phyloP scores from a whole-genome alignment of 2,888 invertebrate genomes.

The Cetonia aurata region DNA sequence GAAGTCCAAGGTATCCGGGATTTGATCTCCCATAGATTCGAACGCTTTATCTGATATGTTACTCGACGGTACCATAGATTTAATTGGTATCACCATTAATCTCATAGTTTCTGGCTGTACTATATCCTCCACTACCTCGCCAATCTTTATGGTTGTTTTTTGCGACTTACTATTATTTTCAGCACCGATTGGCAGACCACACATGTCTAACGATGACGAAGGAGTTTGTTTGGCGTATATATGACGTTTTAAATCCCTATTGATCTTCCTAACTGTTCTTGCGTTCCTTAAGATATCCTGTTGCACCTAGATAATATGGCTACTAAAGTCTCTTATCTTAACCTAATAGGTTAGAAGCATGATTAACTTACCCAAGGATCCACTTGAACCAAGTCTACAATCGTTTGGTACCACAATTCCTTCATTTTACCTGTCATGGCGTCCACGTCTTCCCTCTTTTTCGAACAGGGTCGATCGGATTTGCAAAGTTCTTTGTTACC shows the following conservation, averaged over 20 bases:
- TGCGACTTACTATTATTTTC: slow-evolving; percentile 33
- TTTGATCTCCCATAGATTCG: slow-evolving; percentile 64
- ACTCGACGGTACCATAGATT: slow-evolving; percentile 56
- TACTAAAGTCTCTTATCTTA: background rate
- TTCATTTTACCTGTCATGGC: slow-evolving; percentile 58
- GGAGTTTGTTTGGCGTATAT: slow-evolving; percentile 1
- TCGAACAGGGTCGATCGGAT: slow-evolving; percentile 60
- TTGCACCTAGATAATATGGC: slow-evolving; percentile 9
- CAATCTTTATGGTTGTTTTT: slow-evolving; percentile 53
- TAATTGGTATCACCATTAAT: slow-evolving; percentile 61
- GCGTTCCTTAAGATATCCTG: slow-evolving; percentile 8
- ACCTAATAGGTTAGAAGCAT: too few species aligned
- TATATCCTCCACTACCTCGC: slow-evolving; percentile 59
- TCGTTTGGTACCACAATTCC: slow-evolving; percentile 61
- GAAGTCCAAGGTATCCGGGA: slow-evolving; percentile 63
- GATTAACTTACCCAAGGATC: slow-evolving; percentile 39
- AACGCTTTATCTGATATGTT: slow-evolving; percentile 64
- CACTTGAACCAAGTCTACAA: slow-evolving; percentile 43
- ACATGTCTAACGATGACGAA: background rate
- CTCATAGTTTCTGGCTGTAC: slow-evolving; percentile 58
- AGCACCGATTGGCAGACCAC: background rate
- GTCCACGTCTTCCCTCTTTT: slow-evolving; percentile 54
- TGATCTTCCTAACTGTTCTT: slow-evolving; percentile 32
- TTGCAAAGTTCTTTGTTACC: slow-evolving; percentile 63
- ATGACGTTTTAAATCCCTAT: slow-evolving; percentile 35